Conservation (phyloP, 2,113 vertebrate genomes). For the Pelobates fuscus region DNA sequence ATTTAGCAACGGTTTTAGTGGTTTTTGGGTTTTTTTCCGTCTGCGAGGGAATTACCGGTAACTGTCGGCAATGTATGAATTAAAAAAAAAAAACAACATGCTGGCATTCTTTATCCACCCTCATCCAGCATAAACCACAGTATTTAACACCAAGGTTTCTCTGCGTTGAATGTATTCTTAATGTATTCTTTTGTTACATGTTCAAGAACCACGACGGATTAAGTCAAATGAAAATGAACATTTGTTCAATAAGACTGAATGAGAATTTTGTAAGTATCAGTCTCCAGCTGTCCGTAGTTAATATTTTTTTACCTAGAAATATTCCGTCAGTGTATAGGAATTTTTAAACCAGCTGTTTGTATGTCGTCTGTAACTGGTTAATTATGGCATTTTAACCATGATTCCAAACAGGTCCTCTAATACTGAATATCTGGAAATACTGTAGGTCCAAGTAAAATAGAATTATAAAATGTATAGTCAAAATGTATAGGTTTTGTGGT, state of each 20-base stretch:
- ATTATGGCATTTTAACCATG: not conserved
- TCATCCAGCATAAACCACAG: constrained; percentile 22
- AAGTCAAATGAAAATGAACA: constrained; percentile 30
- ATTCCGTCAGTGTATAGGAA: not conserved
- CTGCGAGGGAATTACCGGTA: constrained; percentile 23
- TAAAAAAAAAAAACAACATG: constrained; percentile 17
- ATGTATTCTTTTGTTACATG: constrained; percentile 40
- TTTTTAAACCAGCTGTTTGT: not conserved
- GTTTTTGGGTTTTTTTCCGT: constrained; percentile 12
- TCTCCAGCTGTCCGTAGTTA: constrained; percentile 9
- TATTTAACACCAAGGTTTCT: constrained; percentile 16
- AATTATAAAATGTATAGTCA: too few relatives aligned
- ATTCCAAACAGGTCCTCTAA: not conserved
- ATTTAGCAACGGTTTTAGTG: not conserved
- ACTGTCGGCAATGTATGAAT: constrained; percentile 30
- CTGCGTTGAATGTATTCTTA: constrained; percentile 8
- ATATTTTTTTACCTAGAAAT: not conserved
- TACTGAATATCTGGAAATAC: not conserved
- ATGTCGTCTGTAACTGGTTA: not conserved
- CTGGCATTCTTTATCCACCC: constrained; percentile 21
- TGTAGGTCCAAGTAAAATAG: too few relatives aligned
- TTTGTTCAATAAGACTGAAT: constrained; percentile 32
- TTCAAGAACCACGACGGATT: constrained; percentile 35
- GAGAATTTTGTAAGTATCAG: constrained; percentile 24
- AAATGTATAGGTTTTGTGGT: too few relatives aligned